phyloP scores from a whole-genome alignment of 2,113 vertebrate species.

The Thalassarche chlororhynchos region DNA sequence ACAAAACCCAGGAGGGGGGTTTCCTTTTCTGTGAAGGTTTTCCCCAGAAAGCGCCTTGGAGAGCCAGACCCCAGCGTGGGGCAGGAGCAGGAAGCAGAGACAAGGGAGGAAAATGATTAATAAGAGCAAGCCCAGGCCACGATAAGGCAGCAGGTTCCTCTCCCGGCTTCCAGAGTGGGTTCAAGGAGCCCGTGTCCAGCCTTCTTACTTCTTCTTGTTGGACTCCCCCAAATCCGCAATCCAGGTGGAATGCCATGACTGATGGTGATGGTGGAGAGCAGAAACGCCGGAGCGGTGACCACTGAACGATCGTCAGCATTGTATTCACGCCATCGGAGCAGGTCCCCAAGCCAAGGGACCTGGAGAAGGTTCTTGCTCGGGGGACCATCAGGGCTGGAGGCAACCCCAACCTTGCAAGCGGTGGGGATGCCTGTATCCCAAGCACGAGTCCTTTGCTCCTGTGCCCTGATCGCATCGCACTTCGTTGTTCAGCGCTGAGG shows the following conservation, averaged over 20 bases:
- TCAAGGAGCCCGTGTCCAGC: neutral
- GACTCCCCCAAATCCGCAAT: neutral
- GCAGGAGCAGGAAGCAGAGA: neutral
- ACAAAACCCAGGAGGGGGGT: neutral
- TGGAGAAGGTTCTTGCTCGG: neutral
- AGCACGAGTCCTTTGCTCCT: neutral
- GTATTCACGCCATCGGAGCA: accelerated
- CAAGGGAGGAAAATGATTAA: neutral
- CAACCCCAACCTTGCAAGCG: neutral
- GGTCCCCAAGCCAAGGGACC: neutral
- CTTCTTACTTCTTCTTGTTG: neutral
- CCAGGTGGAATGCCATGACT: neutral
- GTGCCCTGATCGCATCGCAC: neutral
- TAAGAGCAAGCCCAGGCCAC: neutral
- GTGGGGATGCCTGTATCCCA: neutral
- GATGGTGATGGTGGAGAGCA: neutral
- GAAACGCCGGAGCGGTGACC: neutral
- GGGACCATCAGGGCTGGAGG: neutral
- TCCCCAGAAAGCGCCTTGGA: neutral
- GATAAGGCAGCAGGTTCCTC: neutral
- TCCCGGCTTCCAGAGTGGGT: neutral
- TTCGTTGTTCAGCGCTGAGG: neutral
- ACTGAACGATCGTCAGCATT: neutral
- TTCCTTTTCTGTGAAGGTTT: neutral
- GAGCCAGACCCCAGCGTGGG: neutral